These are phyloP conservation scores for Epinephelus lanceolatus DNA, from an alignment of 2,113 vertebrate species.

Conservation along the genomic window DNA sequence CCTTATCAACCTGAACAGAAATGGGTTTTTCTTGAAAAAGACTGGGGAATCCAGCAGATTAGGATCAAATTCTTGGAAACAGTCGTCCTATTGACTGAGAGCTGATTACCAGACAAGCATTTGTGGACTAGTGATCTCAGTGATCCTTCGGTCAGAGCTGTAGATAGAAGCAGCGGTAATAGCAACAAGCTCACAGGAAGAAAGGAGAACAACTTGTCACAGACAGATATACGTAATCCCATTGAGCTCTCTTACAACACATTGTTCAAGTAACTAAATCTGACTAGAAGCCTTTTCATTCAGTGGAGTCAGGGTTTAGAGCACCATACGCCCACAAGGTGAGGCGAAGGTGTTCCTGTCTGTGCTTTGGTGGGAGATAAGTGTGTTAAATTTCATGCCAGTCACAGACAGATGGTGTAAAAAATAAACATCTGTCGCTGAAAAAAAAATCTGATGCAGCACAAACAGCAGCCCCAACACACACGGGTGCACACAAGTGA, in stretches of 20 bases:
- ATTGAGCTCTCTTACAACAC: conserved; percentile 10
- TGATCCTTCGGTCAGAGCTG: conserved; percentile 36
- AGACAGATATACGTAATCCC: conserved; percentile 19
- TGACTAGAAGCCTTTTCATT: not conserved
- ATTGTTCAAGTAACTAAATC: not conserved
- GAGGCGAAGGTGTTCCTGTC: not conserved
- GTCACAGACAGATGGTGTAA: conserved; percentile 13
- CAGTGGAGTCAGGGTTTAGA: not conserved
- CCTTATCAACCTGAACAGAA: not conserved
- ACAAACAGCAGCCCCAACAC: conserved; percentile 14
- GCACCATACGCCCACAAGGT: not conserved
- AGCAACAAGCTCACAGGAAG: conserved; percentile 24
- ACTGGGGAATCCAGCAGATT: conserved; percentile 49
- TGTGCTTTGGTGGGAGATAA: not conserved
- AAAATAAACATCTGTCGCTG: conserved; percentile 27
- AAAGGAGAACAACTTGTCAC: conserved; percentile 4
- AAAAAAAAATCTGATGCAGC: conserved; percentile 33
- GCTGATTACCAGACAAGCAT: conserved; percentile 32
- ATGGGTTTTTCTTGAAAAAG: conserved; percentile 24
- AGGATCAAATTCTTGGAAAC: conserved; percentile 61
- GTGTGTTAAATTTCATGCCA: conserved; percentile 5
- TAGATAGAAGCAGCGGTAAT: conserved; percentile 36
- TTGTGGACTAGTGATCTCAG: conserved; percentile 61
- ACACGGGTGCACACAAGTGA: conserved; percentile 20
- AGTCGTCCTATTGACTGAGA: not conserved